Evolutionary conservation across 2,888 invertebrate species (phyloP).

Genomic region (Limnephilus marmoratus): DNA sequence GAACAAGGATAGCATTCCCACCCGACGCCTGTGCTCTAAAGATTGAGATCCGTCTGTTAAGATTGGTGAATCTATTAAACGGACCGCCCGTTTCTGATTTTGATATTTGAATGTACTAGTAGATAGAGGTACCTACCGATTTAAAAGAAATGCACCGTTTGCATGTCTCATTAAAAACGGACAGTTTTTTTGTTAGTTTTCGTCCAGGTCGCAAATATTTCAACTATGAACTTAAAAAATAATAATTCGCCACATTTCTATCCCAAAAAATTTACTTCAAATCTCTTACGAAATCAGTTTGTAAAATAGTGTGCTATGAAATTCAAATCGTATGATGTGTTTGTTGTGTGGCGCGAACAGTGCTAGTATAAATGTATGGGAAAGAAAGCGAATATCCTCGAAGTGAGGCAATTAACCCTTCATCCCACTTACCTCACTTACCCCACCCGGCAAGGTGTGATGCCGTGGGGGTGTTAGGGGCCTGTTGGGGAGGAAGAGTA

Average conservation of each 20-base stretch:
- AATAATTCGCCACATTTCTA: neutral
- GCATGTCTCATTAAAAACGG: too few relatives aligned
- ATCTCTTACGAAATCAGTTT: neutral
- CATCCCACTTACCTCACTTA: constrained; percentile 4
- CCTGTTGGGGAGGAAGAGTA: constrained; percentile 67
- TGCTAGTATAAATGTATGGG: neutral
- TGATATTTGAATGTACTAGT: too few relatives aligned
- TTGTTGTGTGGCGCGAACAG: neutral
- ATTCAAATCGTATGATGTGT: too few relatives aligned
- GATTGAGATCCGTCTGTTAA: too few relatives aligned
- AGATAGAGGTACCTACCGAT: too few relatives aligned
- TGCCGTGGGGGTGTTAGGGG: constrained; percentile 2
- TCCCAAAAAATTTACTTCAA: neutral
- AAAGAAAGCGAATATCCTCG: neutral
- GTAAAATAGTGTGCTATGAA: neutral
- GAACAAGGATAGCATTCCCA: too few relatives aligned
- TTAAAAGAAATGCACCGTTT: too few relatives aligned
- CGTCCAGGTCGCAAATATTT: neutral
- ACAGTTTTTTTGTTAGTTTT: too few relatives aligned
- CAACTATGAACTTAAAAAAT: neutral
- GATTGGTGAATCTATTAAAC: too few relatives aligned
- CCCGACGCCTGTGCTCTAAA: too few relatives aligned
- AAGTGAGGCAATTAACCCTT: constrained; percentile 44
- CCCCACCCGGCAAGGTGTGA: neutral
- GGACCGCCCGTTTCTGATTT: too few relatives aligned